phyloP scores from a whole-genome alignment of 2,797 vertebrate species.

The Peromyscus aztecus region DNA sequence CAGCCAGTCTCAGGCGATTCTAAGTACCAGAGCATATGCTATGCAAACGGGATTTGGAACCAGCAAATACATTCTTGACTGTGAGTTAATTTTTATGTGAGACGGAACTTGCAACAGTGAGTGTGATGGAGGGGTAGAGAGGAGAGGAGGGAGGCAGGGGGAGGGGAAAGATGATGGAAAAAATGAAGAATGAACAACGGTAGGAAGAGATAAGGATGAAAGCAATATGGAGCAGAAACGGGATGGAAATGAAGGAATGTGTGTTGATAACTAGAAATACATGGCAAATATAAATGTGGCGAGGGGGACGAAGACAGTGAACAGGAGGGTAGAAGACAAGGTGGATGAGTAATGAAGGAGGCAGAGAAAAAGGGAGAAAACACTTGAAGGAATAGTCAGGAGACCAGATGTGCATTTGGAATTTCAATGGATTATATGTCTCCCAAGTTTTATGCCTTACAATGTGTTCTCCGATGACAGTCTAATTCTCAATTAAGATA shows the following conservation, averaged over 20 bases:
- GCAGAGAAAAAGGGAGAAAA: not conserved
- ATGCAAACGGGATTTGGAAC: conserved; percentile 67
- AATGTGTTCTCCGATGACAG: conserved; percentile 75
- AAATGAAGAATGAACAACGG: not conserved
- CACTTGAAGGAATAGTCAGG: not conserved
- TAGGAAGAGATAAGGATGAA: not conserved
- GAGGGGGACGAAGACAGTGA: not conserved
- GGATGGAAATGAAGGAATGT: not conserved
- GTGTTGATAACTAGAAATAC: not conserved
- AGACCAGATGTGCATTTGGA: conserved; percentile 18
- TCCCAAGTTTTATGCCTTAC: conserved; percentile 69
- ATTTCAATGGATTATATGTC: conserved; percentile 74
- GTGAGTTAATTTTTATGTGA: conserved; percentile 73
- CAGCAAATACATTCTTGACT: conserved; percentile 66
- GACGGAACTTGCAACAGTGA: conserved; percentile 67
- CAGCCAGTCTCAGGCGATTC: not conserved
- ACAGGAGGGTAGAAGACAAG: not conserved
- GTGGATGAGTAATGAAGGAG: not conserved
- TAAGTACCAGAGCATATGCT: conserved; percentile 61
- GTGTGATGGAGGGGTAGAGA: not conserved
- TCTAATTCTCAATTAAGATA: conserved; percentile 85
- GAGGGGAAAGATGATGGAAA: not conserved
- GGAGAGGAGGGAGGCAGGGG: not conserved
- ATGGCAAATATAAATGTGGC: not conserved
- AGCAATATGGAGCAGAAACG: not conserved